Base-by-base conservation (phyloP, 2,113 vertebrate species). In the Apodemus sylvaticus region DNA sequence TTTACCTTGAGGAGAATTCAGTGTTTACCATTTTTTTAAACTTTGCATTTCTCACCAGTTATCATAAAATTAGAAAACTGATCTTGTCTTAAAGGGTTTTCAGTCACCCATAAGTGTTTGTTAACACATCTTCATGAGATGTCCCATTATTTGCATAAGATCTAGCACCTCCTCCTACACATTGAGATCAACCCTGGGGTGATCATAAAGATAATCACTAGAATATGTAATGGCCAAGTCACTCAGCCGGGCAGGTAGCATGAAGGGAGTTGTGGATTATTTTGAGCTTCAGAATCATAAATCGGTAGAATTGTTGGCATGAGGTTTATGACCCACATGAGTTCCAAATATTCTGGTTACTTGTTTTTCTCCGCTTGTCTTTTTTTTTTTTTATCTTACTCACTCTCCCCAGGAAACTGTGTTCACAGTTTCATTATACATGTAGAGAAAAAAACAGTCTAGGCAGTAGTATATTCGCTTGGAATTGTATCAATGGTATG, bases 261-360 rank as follows among this genome's bases (percentile, higher is more conserved):
- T 78, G 14, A 83, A 55, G 48, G 13, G 17, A 5, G 53, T 36
- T 58, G 8, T 70, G 34, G 45, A 34, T 11, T 74, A 86, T 70
- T 94, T 93, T 83, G 90, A 74, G 26, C 13, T 60, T 86, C 53
- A 79, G 82, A 48, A 86, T 51, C 45, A 90, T 55, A 89, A 94
- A 11, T 76, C 58, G 76, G 62, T 62, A 83, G 34, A 91, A n/a
- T 78, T 17, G 96, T n/a, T 93, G 51, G 64, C n/a, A 10, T 12
- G n/a, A 7, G 20, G 5, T 19, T 93, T 91, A 68, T 91, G 83
- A 86, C 10, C 86, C 31, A 76, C 5, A 83, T 31, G 42, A 22
- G 51, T 76, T 89, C 79, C 60, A 31, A 91, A 64, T 86, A 34
- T 87, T 89, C 78, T 94, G 68, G 20, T 71, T 12, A 90, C 5